These are phyloP conservation scores for Barypeithes pellucidus DNA, from an alignment of 2,888 invertebrate species.

Conservation along the genomic window DNA sequence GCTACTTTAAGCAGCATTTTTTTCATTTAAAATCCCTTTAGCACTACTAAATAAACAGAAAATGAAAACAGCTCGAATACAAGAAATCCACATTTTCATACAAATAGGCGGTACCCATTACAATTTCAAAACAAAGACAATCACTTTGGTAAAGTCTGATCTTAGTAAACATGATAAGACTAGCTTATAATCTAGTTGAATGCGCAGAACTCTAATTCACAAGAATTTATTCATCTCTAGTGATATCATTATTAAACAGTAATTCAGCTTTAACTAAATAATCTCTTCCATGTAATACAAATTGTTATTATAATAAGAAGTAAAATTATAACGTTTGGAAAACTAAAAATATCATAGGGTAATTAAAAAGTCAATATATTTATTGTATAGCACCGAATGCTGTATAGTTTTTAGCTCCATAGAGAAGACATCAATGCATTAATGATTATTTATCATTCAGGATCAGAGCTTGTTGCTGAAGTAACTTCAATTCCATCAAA, in stretches of 20 bases:
- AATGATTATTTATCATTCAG: not conserved
- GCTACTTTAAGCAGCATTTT: too few species aligned
- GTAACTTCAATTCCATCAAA: not conserved
- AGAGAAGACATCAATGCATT: not conserved
- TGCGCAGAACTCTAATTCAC: not conserved
- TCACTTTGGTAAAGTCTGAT: slow-evolving; percentile 49
- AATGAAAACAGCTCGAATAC: too few species aligned
- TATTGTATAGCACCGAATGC: not conserved
- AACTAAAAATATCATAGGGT: not conserved
- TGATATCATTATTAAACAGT: slow-evolving; percentile 9
- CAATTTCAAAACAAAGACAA: slow-evolving; percentile 43
- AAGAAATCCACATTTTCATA: not conserved
- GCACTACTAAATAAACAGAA: too few species aligned
- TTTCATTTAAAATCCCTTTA: too few species aligned
- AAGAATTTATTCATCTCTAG: not conserved
- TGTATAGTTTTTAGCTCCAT: not conserved
- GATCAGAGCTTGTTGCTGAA: not conserved
- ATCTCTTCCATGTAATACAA: slow-evolving; percentile 1
- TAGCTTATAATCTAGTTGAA: slow-evolving; percentile 2
- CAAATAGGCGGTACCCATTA: not conserved
- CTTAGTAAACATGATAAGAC: slow-evolving; percentile 16
- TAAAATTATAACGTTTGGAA: not conserved
- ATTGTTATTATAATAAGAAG: not conserved
- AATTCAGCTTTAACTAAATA: not conserved
- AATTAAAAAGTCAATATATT: not conserved